Conservation (phyloP, 1,140 invertebrate genomes). For the Hylyphantes graminicola region DNA sequence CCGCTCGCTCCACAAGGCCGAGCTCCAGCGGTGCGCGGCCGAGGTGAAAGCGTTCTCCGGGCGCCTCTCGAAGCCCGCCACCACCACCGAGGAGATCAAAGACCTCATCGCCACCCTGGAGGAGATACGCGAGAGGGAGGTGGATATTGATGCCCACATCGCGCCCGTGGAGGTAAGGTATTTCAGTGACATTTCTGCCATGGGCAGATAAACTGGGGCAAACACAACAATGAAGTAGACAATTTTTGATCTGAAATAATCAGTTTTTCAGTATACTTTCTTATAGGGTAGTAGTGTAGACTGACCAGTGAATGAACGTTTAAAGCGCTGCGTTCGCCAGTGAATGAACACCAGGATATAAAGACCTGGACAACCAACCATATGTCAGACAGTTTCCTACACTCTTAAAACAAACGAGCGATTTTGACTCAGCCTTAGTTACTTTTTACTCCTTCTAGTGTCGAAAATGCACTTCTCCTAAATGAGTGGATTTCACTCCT, state of each 20-base stretch:
- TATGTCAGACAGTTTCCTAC: too few relatives aligned
- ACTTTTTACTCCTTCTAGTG: too few relatives aligned
- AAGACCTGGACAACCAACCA: too few relatives aligned
- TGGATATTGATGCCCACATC: conserved; percentile 93
- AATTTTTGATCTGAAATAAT: not conserved
- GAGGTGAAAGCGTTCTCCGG: conserved; percentile 92
- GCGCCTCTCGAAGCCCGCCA: conserved; percentile 85
- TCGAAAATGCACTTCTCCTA: too few relatives aligned
- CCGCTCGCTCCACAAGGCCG: conserved; percentile 89
- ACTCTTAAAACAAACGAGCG: too few relatives aligned
- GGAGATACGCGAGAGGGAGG: conserved; percentile 93
- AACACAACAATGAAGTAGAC: too few relatives aligned
- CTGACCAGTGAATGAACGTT: too few relatives aligned
- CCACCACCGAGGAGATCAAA: conserved; percentile 92
- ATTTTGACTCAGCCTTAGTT: too few relatives aligned
- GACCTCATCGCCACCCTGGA: conserved; percentile 92
- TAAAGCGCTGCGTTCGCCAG: too few relatives aligned
- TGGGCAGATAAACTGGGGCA: not conserved
- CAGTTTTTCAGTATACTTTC: not conserved
- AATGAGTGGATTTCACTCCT: too few relatives aligned
- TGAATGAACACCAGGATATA: too few relatives aligned
- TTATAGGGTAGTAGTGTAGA: not conserved
- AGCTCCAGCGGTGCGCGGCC: conserved; percentile 95
- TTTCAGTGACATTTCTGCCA: not conserved
- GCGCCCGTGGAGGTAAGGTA: conserved; percentile 85